Evolutionary conservation across 2,113 vertebrate genomes (phyloP), one percentile per base, ranked within the genome.

Genomic region (Calidris pugnax): DNA sequence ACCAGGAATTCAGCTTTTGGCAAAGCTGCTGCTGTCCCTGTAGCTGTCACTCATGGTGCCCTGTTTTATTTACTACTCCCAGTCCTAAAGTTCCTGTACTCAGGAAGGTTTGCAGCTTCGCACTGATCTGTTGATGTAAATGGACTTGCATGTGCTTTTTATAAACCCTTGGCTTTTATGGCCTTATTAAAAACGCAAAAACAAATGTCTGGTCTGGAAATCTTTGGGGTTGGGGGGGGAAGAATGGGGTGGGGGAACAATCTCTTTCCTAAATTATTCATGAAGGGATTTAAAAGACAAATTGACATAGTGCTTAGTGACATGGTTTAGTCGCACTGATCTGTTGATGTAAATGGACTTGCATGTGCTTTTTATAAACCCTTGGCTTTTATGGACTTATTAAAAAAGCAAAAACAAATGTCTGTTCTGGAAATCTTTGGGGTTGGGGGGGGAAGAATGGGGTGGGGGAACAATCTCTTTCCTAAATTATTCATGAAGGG

Each of bases 171-270:
- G 43, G 37, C 39, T 89, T 97, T 95, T 91, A 57, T 51, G 53
- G 33, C 73, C 66, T 92, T 87, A 97, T 43, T 97, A 95, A 97
- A 97, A 92, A 91, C 85, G 7, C 17, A 79, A 91, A 96, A 85
- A 8, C 10, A n/a, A 18, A 96, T 59, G 7, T 82, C 28, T 90
- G 14, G 91, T 92, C 16, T 73, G 43, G 55, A 78, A 85, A 50
- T 92, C 14, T 55, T 75, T 71, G 37, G n/a, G 56, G 26, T 9
- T 26, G 6, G 0, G 1, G 32, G 19, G 21, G 18, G 19, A 35
- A 84, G 30, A 69, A 10, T 39, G 15, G 41, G 30, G 12, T 47
- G 37, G 18, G 16, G 10, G 24, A 37, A 18, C 4, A 26, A 32
- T 68, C 26, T 78, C 82, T 66, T 72, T 53, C 51, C 16, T 50